Conservation (phyloP, 1,140 invertebrate species). For the Micrasema longulum region DNA sequence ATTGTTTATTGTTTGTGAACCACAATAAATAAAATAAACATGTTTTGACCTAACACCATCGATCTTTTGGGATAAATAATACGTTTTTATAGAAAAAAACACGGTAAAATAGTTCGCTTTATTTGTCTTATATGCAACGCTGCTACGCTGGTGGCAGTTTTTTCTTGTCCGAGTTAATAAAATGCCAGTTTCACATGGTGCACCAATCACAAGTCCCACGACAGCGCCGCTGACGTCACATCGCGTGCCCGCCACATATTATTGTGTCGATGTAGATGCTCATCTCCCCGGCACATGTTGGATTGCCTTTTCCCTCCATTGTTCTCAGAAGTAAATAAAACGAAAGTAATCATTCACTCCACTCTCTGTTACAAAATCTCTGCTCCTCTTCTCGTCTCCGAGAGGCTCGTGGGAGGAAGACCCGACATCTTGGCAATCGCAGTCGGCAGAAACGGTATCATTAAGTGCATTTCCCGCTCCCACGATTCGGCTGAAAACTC, state of each 20-base stretch:
- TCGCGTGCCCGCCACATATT: constrained; percentile 6
- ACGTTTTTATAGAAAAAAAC: no score
- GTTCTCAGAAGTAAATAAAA: constrained; percentile 15
- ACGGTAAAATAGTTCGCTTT: no score
- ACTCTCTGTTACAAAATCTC: constrained; percentile 13
- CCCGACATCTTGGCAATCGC: background rate
- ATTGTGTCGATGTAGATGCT: background rate
- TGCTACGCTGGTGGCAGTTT: no score
- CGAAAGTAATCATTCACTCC: constrained; percentile 33
- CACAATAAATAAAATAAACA: no score
- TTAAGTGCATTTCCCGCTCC: constrained; percentile 23
- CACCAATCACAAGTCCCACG: constrained; percentile 1
- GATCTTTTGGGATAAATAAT: no score
- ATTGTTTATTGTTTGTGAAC: no score
- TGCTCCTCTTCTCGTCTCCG: background rate
- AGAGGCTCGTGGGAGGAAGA: constrained; percentile 13
- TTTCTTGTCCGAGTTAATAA: background rate
- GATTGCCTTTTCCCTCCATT: constrained; percentile 3
- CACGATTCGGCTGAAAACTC: background rate
- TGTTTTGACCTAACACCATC: no score
- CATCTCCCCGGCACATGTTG: no score
- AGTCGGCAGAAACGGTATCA: constrained; percentile 18
- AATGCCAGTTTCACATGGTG: constrained; percentile 32
- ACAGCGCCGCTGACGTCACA: background rate
- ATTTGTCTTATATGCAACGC: no score